A percentile compares a stretch with the other conserved stretches of the same genome.
Evolutionary conservation across 2,888 invertebrate species (phyloP).

Genomic region (Pristionchus mayeri): DNA sequence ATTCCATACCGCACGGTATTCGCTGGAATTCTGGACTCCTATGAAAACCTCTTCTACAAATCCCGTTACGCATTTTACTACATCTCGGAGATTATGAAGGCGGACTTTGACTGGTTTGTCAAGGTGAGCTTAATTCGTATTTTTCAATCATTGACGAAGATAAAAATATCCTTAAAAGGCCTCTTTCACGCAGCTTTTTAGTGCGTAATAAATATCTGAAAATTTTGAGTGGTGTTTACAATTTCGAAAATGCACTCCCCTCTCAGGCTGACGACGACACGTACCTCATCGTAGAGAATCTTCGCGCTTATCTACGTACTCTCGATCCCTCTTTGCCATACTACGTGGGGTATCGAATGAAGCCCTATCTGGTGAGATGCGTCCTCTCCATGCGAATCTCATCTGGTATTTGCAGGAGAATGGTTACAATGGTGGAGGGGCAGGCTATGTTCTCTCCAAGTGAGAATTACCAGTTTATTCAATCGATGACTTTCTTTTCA

Average conservation of each 20-base stretch:
- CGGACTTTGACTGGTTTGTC: conserved; percentile 69
- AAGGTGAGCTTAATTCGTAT: conserved; percentile 54
- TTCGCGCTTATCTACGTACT: conserved; percentile 57
- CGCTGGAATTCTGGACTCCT: conserved; percentile 61
- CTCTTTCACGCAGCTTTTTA: too few species aligned
- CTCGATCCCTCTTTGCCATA: conserved; percentile 61
- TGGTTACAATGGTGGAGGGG: conserved; percentile 71
- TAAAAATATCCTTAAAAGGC: too few species aligned
- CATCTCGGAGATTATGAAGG: conserved; percentile 58
- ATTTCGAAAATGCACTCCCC: conserved; percentile 12
- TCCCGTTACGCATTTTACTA: conserved; percentile 65
- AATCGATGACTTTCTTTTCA: too few species aligned
- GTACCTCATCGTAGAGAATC: conserved; percentile 66
- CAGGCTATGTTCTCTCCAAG: conserved; percentile 65
- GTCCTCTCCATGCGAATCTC: too few species aligned
- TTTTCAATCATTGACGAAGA: not conserved
- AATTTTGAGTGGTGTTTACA: not conserved
- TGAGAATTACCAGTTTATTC: too few species aligned
- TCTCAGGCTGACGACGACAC: conserved; percentile 69
- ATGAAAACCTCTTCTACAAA: conserved; percentile 66
- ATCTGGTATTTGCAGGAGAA: conserved; percentile 50
- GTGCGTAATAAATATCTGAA: too few species aligned
- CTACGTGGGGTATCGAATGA: conserved; percentile 65
- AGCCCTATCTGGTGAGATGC: conserved; percentile 63
- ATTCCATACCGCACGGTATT: conserved; percentile 69